phyloP scores from a whole-genome alignment of 2,888 invertebrate species.

The Megamerina dolium region DNA sequence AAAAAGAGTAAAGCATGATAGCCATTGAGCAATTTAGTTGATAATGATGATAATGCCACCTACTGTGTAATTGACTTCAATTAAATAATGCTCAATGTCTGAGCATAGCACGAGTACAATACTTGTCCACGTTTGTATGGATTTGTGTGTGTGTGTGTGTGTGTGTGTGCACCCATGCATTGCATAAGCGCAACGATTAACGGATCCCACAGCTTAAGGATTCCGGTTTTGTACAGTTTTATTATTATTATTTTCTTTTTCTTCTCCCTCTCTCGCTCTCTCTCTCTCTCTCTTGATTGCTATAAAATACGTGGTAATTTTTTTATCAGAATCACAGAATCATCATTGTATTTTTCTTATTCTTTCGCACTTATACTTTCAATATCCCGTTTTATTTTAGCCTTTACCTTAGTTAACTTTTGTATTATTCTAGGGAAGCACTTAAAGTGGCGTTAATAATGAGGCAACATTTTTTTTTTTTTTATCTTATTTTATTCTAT shows the following conservation, averaged over 20 bases:
- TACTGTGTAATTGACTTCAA: slow-evolving; percentile 45
- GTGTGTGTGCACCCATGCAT: too few relatives aligned
- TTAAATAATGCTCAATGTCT: slow-evolving; percentile 33
- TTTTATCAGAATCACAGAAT: too few relatives aligned
- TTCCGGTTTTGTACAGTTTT: slow-evolving; percentile 3
- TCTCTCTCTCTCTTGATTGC: slow-evolving; percentile 2
- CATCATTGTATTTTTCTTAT: too few relatives aligned
- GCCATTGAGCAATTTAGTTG: too few relatives aligned
- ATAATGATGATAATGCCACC: slow-evolving; percentile 17
- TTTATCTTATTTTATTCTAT: too few relatives aligned
- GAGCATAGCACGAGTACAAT: too few relatives aligned
- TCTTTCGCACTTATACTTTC: neutral
- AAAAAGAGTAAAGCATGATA: too few relatives aligned
- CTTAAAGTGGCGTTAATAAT: slow-evolving; percentile 41
- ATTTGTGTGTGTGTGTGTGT: too few relatives aligned
- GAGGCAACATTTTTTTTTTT: slow-evolving; percentile 30
- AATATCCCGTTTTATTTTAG: neutral
- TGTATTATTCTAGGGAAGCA: too few relatives aligned
- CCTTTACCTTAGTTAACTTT: too few relatives aligned
- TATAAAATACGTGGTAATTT: neutral
- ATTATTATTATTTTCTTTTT: slow-evolving; percentile 18
- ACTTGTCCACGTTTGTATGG: too few relatives aligned
- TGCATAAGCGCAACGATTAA: too few relatives aligned
- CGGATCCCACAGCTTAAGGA: slow-evolving; percentile 6
- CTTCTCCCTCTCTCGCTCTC: slow-evolving; percentile 1